Base-by-base conservation (phyloP, 2,797 vertebrate species). In the Tragopan temminckii region DNA sequence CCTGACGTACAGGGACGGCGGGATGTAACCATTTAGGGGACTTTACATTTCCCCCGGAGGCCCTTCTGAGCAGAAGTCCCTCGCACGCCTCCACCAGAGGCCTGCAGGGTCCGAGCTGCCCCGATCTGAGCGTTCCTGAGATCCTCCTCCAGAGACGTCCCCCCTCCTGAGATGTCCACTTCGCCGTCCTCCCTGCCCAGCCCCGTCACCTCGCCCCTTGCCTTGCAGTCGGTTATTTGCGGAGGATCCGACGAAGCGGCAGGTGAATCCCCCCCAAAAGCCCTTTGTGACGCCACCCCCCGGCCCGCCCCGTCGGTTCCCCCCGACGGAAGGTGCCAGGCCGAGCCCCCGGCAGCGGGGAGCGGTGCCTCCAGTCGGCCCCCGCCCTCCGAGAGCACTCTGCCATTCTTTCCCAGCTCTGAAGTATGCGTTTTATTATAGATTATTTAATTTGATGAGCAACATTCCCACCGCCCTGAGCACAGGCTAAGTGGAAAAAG, bases 361-460 rank as follows among this genome's bases (percentile, higher is more conserved):
- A 18, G 2, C 67, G 53, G 46, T 52, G 50, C 36, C 29, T 5
- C 38, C 89, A 74, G 33, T 45, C 13, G 21, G 40, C 36, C 43
- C 36, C 57, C 14, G 1, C 57, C 75, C 72, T 57, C 64, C 19
- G 20, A 33, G 45, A 29, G 6, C 42, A 5, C 6, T 8, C 57
- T n/a, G 58, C 33, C 76, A 67, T 93, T 88, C 89, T 83, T 89
- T 90, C 92, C 69, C 81, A 91, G 62, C 89, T 59, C 87, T 46
- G 76, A 91, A 96, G 52, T 83, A 67, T 83, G 89, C 72, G 70
- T 59, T 95, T 95, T 94, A 91, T 94, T 95, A 48, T 3, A 81
- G 80, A 86, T 91, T 94, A 66, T 79, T 95, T 94, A 55, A 92
- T 92, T 85, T 83, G 81, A 95, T 70, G 81, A 94, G 58, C 80